Base-by-base conservation (phyloP, 2,888 invertebrate genomes). In the Tipula helvola region DNA sequence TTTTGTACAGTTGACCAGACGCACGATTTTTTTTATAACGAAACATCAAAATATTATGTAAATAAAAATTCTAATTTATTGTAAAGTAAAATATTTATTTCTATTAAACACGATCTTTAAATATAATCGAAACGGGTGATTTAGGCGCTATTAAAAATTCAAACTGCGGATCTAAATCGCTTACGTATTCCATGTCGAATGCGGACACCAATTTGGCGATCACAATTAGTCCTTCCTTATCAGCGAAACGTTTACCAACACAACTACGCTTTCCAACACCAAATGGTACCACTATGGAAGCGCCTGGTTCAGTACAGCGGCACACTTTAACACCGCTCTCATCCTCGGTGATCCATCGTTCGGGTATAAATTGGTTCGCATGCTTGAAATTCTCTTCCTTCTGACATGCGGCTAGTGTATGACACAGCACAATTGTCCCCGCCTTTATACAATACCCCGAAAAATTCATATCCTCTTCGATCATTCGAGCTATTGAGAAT, bases 231-330 rank as follows among this genome's bases (percentile, higher is more conserved):
- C 97, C 92, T 88, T 95, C 95, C 88, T 96, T 94, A 89, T 96
- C 96, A 2, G 96, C 95, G 90, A 97, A 96, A 87, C 96, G 92
- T 91, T 96, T 96, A 85, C 97, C 97, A 0, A 97, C 97, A 90
- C 97, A 97, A 91, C 96, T 95, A 85, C 97, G 93, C 86, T 94
- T 93, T 0, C 97, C 97, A 47, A 94, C 92, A 0, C 97, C 97
- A 90, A 97, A 97, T 0, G 97, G 96, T 7, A 94, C 94, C 1
- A 96, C 94, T 86, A 97, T 91, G 85, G 93, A 92, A 0, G 95
- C 92, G 7, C 95, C 94, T 88, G 92, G 90, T 87, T 93, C 93
- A 28, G 4, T 86, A 10, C 7, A 36, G 5, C 57, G 52, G 10
- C 36, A 52, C 16, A 28, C 28, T 36, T 36, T 52, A 83, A 7